A percentile compares a stretch with the other conserved stretches of the same genome.
These are phyloP conservation scores for Ornithoptera priamus DNA, from an alignment of 2,888 invertebrate species.

Conservation along the genomic window DNA sequence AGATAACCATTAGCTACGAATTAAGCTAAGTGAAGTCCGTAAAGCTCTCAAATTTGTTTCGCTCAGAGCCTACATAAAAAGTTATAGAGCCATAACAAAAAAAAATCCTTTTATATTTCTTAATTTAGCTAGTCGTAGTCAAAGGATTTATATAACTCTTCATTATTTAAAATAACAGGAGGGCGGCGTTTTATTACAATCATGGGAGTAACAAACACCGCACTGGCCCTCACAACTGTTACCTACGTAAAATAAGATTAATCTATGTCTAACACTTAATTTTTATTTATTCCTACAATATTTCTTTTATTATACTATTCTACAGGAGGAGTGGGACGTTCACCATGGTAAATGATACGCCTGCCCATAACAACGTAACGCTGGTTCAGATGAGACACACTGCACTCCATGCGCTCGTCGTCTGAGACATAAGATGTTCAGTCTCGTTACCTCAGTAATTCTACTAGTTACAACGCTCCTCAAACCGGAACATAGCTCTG, in stretches of 20 bases:
- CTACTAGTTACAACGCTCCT: too few species aligned
- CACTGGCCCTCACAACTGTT: conserved; percentile 37
- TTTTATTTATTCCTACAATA: conserved; percentile 1
- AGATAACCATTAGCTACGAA: too few species aligned
- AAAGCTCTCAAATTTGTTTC: too few species aligned
- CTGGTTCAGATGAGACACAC: too few species aligned
- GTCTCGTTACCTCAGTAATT: too few species aligned
- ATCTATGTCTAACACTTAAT: conserved; percentile 35
- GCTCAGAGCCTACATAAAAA: conserved; percentile 3
- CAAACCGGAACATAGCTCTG: too few species aligned
- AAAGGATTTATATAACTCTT: conserved; percentile 32
- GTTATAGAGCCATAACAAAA: not conserved
- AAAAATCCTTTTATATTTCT: not conserved
- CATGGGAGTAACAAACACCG: conserved; percentile 42
- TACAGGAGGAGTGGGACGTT: too few species aligned
- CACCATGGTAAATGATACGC: too few species aligned
- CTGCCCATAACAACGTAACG: too few species aligned
- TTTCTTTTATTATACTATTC: too few species aligned
- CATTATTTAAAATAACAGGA: conserved; percentile 32
- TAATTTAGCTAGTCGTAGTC: conserved; percentile 1
- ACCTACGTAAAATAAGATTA: conserved; percentile 38
- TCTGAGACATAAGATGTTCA: too few species aligned
- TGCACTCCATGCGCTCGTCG: too few species aligned
- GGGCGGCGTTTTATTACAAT: conserved; percentile 39
- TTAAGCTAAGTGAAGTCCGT: not conserved